Conservation (phyloP, 2,797 vertebrate species). For the Pachyuromys duprasi region DNA sequence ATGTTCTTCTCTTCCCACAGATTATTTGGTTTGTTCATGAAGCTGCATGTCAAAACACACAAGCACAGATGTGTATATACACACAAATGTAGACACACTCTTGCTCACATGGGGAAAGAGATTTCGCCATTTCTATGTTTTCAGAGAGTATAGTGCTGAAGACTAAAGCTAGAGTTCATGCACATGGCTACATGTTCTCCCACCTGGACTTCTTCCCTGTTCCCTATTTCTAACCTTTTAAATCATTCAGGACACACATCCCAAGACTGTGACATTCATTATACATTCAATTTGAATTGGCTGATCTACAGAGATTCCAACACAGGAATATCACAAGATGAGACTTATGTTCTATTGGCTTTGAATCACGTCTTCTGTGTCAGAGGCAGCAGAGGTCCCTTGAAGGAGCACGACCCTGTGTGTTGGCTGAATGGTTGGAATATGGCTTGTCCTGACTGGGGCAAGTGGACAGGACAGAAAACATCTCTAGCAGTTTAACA, state of each 20-base stretch:
- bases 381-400: neutral
- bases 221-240: neutral
- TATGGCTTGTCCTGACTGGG: neutral
- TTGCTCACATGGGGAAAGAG: neutral
- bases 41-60: neutral
- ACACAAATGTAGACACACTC: neutral
- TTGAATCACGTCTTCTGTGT: neutral
- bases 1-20: neutral
- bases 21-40: constrained; percentile 22
- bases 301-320: neutral
- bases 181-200: neutral
- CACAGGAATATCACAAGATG: neutral
- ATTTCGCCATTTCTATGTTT: neutral
- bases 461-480: neutral
- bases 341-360: neutral
- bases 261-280: neutral
- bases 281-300: neutral
- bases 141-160: no score
- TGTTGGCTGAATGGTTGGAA: neutral
- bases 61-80: no score
- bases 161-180: neutral
- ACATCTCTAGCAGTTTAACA: neutral
- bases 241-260: neutral
- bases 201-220: neutral
- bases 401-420: neutral